Base-by-base conservation (phyloP, 2,888 invertebrate genomes). In the Glaucopsyche alexis region DNA sequence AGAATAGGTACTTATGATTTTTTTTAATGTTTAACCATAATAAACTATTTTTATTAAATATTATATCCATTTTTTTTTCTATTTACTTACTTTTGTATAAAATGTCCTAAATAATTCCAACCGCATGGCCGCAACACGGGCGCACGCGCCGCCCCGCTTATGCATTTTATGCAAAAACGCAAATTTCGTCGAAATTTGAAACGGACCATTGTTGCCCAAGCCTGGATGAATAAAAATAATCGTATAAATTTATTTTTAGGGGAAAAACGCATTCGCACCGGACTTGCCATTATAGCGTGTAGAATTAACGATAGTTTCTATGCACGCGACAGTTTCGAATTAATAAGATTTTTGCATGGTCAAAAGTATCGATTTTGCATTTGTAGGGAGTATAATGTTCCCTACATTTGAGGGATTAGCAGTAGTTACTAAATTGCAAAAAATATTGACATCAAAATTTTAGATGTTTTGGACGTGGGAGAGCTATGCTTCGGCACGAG, bases 131-230 rank as follows among this genome's bases (percentile, higher is more conserved):
- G 82, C 85, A 74, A 1, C 29, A 76, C 50, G 79, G 80, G 79
- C 86, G 88, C 92, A 89, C 91, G 91, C 91, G 91, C 86, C 87
- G 85, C 80, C 80, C 81, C 77, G 82, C 80, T 82, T 79, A 80
- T 81, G 81, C 85, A 85, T 92, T 92, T 92, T 92, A 93, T 93
- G 93, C 92, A 92, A 92, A 93, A 93, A 92, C 92, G 91, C 92
- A 92, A 93, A 92, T 92, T 93, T 91, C 85, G 86, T 85, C 85
- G 93, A 92, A 92, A 92, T 93, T 93, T 91, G 93, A 93, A 93
- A 92, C 93, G 93, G 82, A 87, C 86, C 82, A 87, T 93, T 93
- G 92, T 84, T 81, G 79, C 79, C 81, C 82, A 74, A 73, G 73
- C 79, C 79, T 77, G 85, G 84, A 87, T 87, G 90, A 84, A 90